A percentile compares a stretch with the other conserved stretches of the same genome.
phyloP scores from a whole-genome alignment of 2,797 vertebrate species.

The Neosalanx taihuensis region DNA sequence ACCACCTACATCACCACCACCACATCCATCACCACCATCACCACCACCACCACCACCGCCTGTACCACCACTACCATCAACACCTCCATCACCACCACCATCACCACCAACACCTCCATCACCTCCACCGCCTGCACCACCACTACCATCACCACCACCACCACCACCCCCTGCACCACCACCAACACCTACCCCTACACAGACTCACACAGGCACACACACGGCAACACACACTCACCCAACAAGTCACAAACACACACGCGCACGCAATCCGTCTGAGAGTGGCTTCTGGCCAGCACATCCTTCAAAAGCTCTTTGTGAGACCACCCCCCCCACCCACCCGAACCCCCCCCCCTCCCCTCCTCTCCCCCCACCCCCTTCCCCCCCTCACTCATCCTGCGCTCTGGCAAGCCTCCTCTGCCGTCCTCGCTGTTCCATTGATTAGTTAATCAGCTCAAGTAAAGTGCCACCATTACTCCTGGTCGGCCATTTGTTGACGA shows the following conservation, averaged over 20 bases:
- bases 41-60: too few species aligned
- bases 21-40: too few species aligned
- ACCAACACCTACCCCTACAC: neutral
- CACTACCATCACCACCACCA: neutral
- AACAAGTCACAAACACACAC: neutral
- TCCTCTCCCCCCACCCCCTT: neutral
- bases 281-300: constrained; percentile 18
- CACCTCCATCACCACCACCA: too few species aligned
- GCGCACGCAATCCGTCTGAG: neutral
- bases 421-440: constrained; percentile 20
- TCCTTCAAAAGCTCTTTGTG: constrained; percentile 15
- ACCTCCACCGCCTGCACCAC: neutral
- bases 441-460: constrained; percentile 32
- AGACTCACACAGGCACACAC: neutral
- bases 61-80: too few species aligned
- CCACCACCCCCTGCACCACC: neutral
- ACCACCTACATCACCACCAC: too few species aligned
- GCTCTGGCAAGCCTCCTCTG: constrained; percentile 19
- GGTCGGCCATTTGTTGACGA: constrained; percentile 17
- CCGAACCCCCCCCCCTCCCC: neutral
- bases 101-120: too few species aligned
- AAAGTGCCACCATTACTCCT: constrained; percentile 37
- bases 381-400: constrained; percentile 9
- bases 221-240: neutral
- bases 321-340: neutral